Evolutionary conservation across 2,113 vertebrate genomes (phyloP).

Genomic region (Chloropsis cyanopogon): DNA sequence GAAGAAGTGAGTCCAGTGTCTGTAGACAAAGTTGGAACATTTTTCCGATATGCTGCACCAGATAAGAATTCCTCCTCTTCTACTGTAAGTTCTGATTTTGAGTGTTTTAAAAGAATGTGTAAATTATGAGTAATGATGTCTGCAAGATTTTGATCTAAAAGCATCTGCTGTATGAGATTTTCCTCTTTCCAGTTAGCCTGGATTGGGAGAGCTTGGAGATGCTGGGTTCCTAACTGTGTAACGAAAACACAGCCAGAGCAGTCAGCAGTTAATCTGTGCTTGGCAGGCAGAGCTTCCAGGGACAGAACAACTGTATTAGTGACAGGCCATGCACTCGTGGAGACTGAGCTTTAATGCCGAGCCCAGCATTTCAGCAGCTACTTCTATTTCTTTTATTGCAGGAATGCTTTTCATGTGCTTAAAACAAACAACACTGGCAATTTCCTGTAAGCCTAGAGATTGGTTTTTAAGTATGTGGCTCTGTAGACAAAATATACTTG

Average conservation of each 20-base stretch:
- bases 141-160: background rate
- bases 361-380: background rate
- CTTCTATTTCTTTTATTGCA: background rate
- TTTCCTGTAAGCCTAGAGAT: background rate
- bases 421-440: background rate
- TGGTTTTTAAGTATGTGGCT: background rate
- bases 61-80: slow-evolving; percentile 90
- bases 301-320: background rate
- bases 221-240: background rate
- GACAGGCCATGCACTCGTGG: background rate
- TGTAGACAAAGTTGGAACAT: slow-evolving; percentile 95
- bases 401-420: background rate
- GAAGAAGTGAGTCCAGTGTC: slow-evolving; percentile 96
- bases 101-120: background rate
- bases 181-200: background rate
- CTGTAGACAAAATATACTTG: slow-evolving; percentile 19
- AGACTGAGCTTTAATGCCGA: background rate
- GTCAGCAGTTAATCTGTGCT: background rate
- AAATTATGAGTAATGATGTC: background rate
- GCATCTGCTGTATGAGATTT: background rate
- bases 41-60: slow-evolving; percentile 95
- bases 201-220: background rate
- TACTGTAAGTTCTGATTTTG: slow-evolving; percentile 78
- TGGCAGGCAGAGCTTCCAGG: background rate
- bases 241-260: background rate